Conservation (phyloP, 2,113 vertebrate genomes). For the Antigone vipio region DNA sequence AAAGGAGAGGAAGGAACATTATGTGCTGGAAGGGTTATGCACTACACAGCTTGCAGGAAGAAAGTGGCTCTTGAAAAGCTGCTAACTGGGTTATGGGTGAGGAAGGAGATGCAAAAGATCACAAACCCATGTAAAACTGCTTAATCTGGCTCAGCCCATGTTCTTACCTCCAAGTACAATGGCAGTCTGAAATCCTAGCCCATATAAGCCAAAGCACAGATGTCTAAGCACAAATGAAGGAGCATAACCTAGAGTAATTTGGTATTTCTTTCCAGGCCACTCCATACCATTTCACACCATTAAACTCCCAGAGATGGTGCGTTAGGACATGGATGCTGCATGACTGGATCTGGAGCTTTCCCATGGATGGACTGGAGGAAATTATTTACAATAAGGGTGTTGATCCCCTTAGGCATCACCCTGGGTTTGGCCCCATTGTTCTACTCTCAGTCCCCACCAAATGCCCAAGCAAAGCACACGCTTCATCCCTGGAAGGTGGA, state of each 20-base stretch:
- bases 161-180: not conserved
- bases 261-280: not conserved
- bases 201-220: not conserved
- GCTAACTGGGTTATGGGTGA: not conserved
- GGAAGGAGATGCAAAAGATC: not conserved
- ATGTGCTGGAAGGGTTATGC: not conserved
- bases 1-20: not conserved
- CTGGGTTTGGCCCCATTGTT: not conserved
- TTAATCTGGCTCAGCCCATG: not conserved
- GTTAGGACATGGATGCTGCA: not conserved
- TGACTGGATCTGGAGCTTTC: not conserved
- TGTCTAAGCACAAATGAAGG: not conserved
- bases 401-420: not conserved
- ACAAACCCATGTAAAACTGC: not conserved
- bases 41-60: not conserved
- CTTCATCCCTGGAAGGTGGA: accelerated
- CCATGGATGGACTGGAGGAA: not conserved
- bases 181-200: not conserved
- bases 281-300: not conserved
- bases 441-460: not conserved
- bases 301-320: not conserved
- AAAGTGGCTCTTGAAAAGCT: not conserved
- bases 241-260: not conserved
- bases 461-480: not conserved
- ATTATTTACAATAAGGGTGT: not conserved